Conservation (phyloP, 2,113 vertebrate genomes). For the Mus pahari region DNA sequence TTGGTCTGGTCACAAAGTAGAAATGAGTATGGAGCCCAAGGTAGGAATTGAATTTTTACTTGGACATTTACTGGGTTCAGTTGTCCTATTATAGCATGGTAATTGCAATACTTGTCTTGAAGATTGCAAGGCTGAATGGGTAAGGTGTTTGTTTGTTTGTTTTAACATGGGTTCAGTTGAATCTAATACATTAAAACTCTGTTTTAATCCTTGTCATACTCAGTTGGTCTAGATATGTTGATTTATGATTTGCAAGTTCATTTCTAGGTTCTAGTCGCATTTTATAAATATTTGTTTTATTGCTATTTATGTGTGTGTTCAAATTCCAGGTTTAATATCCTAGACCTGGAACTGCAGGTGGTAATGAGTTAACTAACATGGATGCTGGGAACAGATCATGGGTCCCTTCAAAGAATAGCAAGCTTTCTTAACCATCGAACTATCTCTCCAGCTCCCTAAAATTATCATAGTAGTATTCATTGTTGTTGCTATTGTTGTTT, state of each 20-base stretch:
- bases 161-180: background rate
- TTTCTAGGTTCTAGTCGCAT: background rate
- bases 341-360: background rate
- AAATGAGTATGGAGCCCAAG: background rate
- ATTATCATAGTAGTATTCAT: background rate
- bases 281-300: background rate
- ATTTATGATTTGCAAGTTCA: conserved; percentile 49
- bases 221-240: conserved; percentile 39
- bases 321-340: background rate
- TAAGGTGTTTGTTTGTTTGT: background rate
- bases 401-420: background rate
- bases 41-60: background rate
- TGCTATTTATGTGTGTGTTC: background rate
- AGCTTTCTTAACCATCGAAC: no score
- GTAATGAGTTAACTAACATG: no score
- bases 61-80: background rate
- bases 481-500: background rate
- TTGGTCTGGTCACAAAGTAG: conserved; percentile 21
- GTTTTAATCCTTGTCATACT: background rate
- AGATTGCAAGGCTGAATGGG: background rate
- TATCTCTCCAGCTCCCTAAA: background rate
- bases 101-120: background rate
- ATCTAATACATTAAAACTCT: conserved; percentile 42
- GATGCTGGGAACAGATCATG: background rate
- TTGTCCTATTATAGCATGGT: background rate